phyloP scores from a whole-genome alignment of 2,888 invertebrate species.

The Drosophila birchii region DNA sequence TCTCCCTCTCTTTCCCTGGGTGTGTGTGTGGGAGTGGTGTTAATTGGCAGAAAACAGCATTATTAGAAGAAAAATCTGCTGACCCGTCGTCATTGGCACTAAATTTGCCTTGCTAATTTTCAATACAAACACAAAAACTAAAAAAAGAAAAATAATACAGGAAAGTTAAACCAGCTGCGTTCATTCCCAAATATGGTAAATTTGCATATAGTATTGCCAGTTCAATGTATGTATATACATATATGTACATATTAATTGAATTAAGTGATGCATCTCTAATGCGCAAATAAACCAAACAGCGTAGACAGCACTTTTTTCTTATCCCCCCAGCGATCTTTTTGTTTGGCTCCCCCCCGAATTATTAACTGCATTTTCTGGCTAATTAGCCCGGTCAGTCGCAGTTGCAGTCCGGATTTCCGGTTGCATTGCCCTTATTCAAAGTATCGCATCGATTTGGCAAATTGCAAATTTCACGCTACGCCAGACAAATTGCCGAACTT shows the following conservation, averaged over 20 bases:
- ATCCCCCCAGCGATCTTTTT: slow-evolving; percentile 18
- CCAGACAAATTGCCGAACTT: slow-evolving; percentile 22
- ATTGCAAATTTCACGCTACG: slow-evolving; percentile 64
- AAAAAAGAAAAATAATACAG: slow-evolving; percentile 7
- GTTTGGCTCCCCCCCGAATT: slow-evolving; percentile 20
- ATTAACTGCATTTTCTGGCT: slow-evolving; percentile 66
- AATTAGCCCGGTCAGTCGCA: slow-evolving; percentile 59
- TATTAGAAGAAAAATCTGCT: slow-evolving; percentile 55
- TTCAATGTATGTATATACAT: slow-evolving; percentile 16
- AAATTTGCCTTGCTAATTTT: slow-evolving; percentile 68
- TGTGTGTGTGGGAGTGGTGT: slow-evolving; percentile 19
- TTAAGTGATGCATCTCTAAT: slow-evolving; percentile 56
- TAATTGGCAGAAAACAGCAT: slow-evolving; percentile 42
- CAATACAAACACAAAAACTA: background rate
- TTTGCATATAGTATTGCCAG: slow-evolving; percentile 21
- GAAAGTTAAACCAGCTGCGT: slow-evolving; percentile 25
- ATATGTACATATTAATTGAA: slow-evolving; percentile 52
- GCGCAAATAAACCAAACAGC: slow-evolving; percentile 39
- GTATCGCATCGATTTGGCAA: slow-evolving; percentile 36
- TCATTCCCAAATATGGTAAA: slow-evolving; percentile 34
- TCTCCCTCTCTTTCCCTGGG: background rate
- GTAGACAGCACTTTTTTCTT: slow-evolving; percentile 19
- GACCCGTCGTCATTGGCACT: slow-evolving; percentile 39
- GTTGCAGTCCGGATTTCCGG: slow-evolving; percentile 41
- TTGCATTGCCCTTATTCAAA: slow-evolving; percentile 25